Percentiles rank a stretch among this genome's conserved stretches.
Conservation (phyloP, 2,888 invertebrate species). For the Pollenia griseotomentosa region DNA sequence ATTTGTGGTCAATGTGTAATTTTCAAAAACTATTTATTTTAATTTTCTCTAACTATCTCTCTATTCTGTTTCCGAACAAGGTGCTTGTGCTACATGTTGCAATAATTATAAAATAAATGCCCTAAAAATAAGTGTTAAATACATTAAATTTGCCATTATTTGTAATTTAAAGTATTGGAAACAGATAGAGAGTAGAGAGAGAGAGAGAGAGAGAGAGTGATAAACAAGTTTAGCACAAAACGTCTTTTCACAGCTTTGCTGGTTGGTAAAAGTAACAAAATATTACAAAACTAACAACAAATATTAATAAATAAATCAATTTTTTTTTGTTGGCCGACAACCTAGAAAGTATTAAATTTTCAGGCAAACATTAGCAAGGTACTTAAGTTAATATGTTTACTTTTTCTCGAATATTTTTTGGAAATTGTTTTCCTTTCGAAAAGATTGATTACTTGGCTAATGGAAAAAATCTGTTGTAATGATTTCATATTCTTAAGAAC, state of each 20-base stretch:
- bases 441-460: slow-evolving; percentile 75
- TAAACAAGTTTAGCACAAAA: not conserved
- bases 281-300: no score
- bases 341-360: slow-evolving; percentile 46
- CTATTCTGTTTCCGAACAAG: not conserved
- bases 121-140: not conserved
- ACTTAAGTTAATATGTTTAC: slow-evolving; percentile 60
- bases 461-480: slow-evolving; percentile 73
- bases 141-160: slow-evolving; percentile 7
- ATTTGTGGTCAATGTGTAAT: slow-evolving; percentile 71
- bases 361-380: slow-evolving; percentile 42
- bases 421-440: not conserved
- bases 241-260: not conserved
- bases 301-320: not conserved
- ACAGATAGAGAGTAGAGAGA: not conserved
- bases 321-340: not conserved
- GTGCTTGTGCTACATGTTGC: not conserved
- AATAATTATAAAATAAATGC: not conserved
- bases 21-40: slow-evolving; percentile 60
- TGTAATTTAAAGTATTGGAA: slow-evolving; percentile 1
- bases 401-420: slow-evolving; percentile 23
- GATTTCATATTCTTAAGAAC: slow-evolving; percentile 38
- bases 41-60: not conserved
- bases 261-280: not conserved
- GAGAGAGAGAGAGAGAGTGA: not conserved